phyloP scores from a whole-genome alignment of 2,888 invertebrate species.

The Microctonus hyperodae region DNA sequence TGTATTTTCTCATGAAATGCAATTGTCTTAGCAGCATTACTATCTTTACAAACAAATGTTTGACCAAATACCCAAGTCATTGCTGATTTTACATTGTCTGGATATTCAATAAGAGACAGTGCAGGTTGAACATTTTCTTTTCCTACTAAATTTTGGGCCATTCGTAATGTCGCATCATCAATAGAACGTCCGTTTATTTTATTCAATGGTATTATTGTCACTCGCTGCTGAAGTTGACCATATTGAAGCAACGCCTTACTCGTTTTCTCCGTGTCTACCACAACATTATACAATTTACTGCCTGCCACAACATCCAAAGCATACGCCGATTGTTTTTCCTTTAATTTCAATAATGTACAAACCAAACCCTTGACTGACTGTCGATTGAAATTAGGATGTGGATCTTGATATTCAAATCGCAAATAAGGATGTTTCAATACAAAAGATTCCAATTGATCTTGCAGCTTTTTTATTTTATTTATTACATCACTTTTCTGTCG shows the following conservation, averaged over 20 bases:
- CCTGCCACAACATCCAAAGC: conserved; percentile 90
- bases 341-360: conserved; percentile 79
- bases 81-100: conserved; percentile 72
- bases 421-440: conserved; percentile 68
- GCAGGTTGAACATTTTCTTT: conserved; percentile 83
- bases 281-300: conserved; percentile 85
- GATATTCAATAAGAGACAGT: conserved; percentile 78
- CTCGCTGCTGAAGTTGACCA: conserved; percentile 80
- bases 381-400: conserved; percentile 76
- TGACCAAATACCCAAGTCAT: conserved; percentile 90
- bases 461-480: conserved; percentile 67
- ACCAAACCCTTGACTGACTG: conserved; percentile 78
- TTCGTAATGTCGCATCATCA: conserved; percentile 67
- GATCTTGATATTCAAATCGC: conserved; percentile 79
- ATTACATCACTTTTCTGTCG: conserved; percentile 65
- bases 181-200: conserved; percentile 77
- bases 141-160: conserved; percentile 80
- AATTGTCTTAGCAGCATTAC: conserved; percentile 81
- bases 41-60: conserved; percentile 82
- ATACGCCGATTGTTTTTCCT: conserved; percentile 73
- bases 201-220: conserved; percentile 91
- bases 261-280: conserved; percentile 86
- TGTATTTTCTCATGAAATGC: conserved; percentile 77
- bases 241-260: conserved; percentile 84
- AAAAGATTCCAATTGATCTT: conserved; percentile 68